Percentiles rank a stretch among this genome's conserved stretches.
Evolutionary conservation across 2,888 invertebrate genomes (phyloP).

Genomic region (Mechanitis messenoides): DNA sequence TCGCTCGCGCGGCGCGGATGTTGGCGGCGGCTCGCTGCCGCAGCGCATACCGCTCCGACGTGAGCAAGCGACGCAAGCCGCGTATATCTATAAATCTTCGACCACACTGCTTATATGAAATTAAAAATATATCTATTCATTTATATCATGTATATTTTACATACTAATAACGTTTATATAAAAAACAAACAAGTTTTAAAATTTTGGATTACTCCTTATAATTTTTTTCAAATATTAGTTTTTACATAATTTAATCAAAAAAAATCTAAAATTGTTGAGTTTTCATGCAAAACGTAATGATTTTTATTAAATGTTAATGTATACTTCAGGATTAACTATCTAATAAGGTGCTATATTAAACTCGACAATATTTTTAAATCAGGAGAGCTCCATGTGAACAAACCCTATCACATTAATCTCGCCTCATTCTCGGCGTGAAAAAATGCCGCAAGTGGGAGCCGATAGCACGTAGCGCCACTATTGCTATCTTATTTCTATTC

Average conservation of each 20-base stretch:
- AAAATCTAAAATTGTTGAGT: too few relatives aligned
- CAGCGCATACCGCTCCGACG: slow-evolving; percentile 62
- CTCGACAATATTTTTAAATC: slow-evolving; percentile 2
- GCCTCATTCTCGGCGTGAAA: slow-evolving; percentile 81
- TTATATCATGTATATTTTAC: too few relatives aligned
- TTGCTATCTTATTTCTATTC: slow-evolving; percentile 53
- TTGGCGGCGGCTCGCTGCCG: slow-evolving; percentile 74
- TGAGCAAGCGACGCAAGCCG: slow-evolving; percentile 70
- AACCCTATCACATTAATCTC: slow-evolving; percentile 73
- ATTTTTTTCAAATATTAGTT: too few relatives aligned
- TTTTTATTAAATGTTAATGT: too few relatives aligned
- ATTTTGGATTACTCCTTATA: too few relatives aligned
- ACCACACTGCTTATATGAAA: slow-evolving; percentile 36
- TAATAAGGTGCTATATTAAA: background rate
- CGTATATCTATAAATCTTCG: slow-evolving; percentile 51
- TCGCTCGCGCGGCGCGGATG: slow-evolving; percentile 62
- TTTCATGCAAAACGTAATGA: too few relatives aligned
- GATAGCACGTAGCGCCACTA: slow-evolving; percentile 76
- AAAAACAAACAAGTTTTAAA: too few relatives aligned
- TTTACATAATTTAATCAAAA: too few relatives aligned
- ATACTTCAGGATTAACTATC: too few relatives aligned
- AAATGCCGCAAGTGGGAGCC: slow-evolving; percentile 79
- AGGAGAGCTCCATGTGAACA: slow-evolving; percentile 57
- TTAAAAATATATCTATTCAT: background rate
- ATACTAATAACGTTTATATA: too few relatives aligned